Conservation (phyloP, 2,888 invertebrate genomes). For the Plemyria rubiginata region DNA sequence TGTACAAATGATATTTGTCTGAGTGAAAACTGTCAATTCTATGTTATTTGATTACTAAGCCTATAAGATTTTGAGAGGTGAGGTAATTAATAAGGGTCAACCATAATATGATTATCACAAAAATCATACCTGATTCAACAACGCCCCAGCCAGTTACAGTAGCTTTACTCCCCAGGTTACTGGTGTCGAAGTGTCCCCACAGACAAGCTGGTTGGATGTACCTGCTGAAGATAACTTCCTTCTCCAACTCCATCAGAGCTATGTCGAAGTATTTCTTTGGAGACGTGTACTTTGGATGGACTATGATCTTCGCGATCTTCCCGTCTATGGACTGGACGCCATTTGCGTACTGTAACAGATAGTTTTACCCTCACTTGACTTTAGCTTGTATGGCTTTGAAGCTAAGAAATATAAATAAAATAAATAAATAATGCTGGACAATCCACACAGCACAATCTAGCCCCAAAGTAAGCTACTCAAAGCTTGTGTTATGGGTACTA, state of each 20-base stretch:
- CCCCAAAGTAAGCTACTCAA: too few species aligned
- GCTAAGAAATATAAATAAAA: too few species aligned
- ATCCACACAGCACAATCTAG: too few species aligned
- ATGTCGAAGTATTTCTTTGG: slow-evolving; percentile 67
- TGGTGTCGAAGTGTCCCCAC: slow-evolving; percentile 49
- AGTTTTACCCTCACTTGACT: neutral
- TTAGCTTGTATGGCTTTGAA: neutral
- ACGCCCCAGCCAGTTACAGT: slow-evolving; percentile 67
- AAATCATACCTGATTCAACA: slow-evolving; percentile 51
- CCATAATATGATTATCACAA: too few species aligned
- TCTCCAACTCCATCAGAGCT: slow-evolving; percentile 60
- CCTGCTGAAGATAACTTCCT: slow-evolving; percentile 48
- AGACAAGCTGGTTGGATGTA: slow-evolving; percentile 66
- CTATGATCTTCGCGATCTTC: slow-evolving; percentile 53
- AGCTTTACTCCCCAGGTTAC: slow-evolving; percentile 46
- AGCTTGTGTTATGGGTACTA: too few species aligned
- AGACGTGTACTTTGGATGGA: slow-evolving; percentile 57
- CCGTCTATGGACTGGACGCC: slow-evolving; percentile 43
- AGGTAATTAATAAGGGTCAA: too few species aligned
- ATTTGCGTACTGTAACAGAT: slow-evolving; percentile 36
- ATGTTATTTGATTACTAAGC: too few species aligned
- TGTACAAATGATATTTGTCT: too few species aligned
- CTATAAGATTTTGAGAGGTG: too few species aligned
- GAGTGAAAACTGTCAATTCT: too few species aligned
- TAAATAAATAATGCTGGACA: too few species aligned